A percentile compares a stretch with the other conserved stretches of the same genome.
These are phyloP conservation scores for Amphiprion percula DNA, from an alignment of 2,113 vertebrate species.

Conservation along the genomic window DNA sequence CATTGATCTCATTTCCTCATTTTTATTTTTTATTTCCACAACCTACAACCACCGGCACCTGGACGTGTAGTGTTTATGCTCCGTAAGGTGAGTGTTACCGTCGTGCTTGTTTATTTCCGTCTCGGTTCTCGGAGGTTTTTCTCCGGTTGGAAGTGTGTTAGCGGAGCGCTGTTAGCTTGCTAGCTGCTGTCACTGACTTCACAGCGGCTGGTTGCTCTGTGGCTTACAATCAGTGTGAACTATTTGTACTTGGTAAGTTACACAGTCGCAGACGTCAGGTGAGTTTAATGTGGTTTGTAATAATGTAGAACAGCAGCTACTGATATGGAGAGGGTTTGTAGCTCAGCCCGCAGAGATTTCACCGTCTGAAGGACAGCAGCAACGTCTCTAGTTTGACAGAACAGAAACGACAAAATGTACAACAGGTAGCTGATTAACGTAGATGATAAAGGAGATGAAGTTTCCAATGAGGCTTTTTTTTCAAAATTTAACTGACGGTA, in stretches of 20 bases:
- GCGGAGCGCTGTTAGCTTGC: slow-evolving; percentile 42
- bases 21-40: slow-evolving; percentile 37
- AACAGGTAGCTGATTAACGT: background rate
- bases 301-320: background rate
- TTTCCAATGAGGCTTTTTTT: too few species aligned
- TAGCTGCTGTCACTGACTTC: slow-evolving; percentile 21
- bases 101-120: background rate
- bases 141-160: slow-evolving; percentile 25
- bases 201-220: background rate
- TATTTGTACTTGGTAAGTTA: background rate
- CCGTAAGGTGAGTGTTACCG: slow-evolving; percentile 63
- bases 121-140: background rate
- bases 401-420: background rate
- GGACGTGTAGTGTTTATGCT: slow-evolving; percentile 33
- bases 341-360: background rate
- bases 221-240: background rate
- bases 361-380: background rate
- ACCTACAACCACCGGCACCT: background rate
- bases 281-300: background rate
- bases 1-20: slow-evolving; percentile 59
- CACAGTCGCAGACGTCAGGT: background rate
- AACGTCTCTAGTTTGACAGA: background rate
- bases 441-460: background rate
- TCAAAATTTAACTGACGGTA: too few species aligned
- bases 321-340: background rate